phyloP scores from a whole-genome alignment of 1,140 invertebrate genomes.

The Penaeus vannamei region DNA sequence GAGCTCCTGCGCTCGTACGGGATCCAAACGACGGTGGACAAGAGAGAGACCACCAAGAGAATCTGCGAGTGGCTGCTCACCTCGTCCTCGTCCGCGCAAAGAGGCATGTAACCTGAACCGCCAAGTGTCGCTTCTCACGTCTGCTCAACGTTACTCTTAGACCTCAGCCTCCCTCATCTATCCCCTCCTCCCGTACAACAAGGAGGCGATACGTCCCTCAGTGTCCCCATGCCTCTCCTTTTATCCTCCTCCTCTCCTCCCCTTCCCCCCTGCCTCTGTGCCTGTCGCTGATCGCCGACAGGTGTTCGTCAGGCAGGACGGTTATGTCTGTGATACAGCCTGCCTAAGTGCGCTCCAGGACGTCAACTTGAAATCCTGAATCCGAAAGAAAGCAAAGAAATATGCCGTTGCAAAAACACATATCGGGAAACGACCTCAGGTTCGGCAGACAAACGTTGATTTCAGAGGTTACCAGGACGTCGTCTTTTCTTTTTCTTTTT shows the following conservation, averaged over 20 bases:
- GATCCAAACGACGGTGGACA: constrained; percentile 79
- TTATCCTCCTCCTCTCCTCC: background rate
- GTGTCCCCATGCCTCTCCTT: background rate
- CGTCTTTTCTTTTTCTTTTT: too few species aligned
- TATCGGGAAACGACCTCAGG: too few species aligned
- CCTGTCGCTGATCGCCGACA: background rate
- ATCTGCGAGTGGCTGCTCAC: constrained; percentile 82
- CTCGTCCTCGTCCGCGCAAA: constrained; percentile 72
- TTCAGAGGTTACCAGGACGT: too few species aligned
- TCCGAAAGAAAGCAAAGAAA: too few species aligned
- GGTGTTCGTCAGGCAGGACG: background rate
- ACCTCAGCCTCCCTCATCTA: background rate
- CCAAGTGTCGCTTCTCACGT: background rate
- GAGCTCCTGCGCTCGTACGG: constrained; percentile 80
- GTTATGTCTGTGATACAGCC: background rate
- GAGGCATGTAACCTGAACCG: constrained; percentile 60
- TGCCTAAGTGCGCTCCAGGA: background rate
- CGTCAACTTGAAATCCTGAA: background rate
- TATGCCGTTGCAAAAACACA: too few species aligned
- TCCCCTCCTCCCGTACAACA: background rate
- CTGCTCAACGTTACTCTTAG: background rate
- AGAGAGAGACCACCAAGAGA: constrained; percentile 77
- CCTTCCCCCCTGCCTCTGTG: background rate
- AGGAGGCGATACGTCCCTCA: background rate
- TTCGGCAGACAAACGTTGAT: too few species aligned